A percentile compares a stretch with the other conserved stretches of the same genome.
phyloP scores from a whole-genome alignment of 1,140 invertebrate genomes.

The Papilio polytes region DNA sequence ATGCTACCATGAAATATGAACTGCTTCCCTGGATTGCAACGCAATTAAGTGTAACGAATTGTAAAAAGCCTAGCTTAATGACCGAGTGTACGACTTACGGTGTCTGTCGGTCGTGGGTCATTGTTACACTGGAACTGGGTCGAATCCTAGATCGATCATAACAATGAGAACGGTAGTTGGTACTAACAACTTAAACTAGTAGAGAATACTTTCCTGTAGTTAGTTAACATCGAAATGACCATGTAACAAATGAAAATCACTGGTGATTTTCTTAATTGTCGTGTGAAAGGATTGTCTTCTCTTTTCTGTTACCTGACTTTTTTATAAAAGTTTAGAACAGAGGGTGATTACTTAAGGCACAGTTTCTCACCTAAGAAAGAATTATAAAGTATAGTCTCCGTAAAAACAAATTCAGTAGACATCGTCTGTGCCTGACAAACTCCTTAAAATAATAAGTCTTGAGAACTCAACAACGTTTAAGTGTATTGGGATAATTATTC shows the following conservation, averaged over 20 bases:
- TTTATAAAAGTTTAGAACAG: neutral
- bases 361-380: too few species aligned
- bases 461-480: neutral
- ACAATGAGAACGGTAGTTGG: constrained; percentile 21
- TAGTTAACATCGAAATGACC: neutral
- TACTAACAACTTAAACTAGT: neutral
- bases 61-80: constrained; percentile 23
- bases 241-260: neutral
- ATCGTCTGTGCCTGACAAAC: too few species aligned
- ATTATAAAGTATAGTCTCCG: too few species aligned
- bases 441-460: neutral
- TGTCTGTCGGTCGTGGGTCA: constrained; percentile 19
- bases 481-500: neutral
- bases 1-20: constrained; percentile 1
- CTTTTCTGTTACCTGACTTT: neutral
- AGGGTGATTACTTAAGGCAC: too few species aligned
- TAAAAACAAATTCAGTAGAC: too few species aligned
- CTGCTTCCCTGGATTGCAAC: neutral
- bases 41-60: constrained; percentile 11
- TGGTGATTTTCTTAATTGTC: neutral
- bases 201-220: neutral
- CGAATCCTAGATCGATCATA: constrained; percentile 23
- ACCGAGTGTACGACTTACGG: constrained; percentile 15
- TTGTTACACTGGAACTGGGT: constrained; percentile 21
- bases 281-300: neutral